These are phyloP conservation scores for Villa cingulata DNA, from an alignment of 2,888 invertebrate species.

Conservation along the genomic window DNA sequence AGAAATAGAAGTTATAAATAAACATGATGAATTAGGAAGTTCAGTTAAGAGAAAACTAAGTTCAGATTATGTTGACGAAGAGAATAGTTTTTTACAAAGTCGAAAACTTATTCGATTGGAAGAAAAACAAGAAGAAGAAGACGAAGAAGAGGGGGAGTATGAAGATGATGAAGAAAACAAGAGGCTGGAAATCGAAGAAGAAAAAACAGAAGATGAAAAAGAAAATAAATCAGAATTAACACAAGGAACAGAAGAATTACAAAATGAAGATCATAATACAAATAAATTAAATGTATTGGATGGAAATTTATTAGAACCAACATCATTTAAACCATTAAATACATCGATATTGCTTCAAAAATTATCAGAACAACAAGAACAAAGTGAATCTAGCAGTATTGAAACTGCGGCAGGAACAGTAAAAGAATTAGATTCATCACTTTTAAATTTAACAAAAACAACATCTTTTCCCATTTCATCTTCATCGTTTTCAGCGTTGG, in stretches of 20 bases:
- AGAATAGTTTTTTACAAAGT: not conserved
- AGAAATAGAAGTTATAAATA: not conserved
- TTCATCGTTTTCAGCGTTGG: too few relatives aligned
- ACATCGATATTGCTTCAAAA: not conserved
- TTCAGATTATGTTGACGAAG: not conserved
- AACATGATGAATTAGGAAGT: not conserved
- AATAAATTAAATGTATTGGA: not conserved
- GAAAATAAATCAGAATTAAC: not conserved
- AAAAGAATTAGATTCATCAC: too few relatives aligned
- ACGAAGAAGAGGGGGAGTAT: too few relatives aligned
- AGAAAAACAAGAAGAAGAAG: too few relatives aligned
- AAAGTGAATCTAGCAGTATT: not conserved
- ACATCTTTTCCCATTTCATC: too few relatives aligned
- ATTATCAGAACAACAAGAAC: not conserved
- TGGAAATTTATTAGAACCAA: not conserved
- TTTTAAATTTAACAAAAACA: too few relatives aligned
- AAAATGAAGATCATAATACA: too few relatives aligned
- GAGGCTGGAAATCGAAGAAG: too few relatives aligned
- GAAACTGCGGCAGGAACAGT: too few relatives aligned
- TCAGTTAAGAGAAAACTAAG: not conserved
- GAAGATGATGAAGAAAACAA: too few relatives aligned
- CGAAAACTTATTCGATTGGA: not conserved
- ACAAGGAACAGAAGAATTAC: not conserved
- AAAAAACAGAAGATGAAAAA: not conserved
- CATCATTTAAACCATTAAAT: not conserved